phyloP scores from a whole-genome alignment of 2,113 vertebrate genomes.

The Noturus placidus region DNA sequence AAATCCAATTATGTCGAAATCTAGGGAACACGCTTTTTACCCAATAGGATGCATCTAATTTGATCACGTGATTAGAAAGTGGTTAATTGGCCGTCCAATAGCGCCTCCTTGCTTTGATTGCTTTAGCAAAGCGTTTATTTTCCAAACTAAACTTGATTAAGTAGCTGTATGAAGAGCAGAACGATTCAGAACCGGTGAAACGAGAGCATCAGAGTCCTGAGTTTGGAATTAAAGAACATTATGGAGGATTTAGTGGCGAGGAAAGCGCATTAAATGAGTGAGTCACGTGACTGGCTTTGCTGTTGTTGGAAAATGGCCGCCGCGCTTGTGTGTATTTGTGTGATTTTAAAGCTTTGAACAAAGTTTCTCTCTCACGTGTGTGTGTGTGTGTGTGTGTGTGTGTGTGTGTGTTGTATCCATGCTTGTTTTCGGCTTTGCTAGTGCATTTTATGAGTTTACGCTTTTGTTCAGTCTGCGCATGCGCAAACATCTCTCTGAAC shows the following conservation, averaged over 20 bases:
- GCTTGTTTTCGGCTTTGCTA: neutral
- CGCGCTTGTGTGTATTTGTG: neutral
- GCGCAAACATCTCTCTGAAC: neutral
- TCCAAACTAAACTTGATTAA: neutral
- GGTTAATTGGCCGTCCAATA: neutral
- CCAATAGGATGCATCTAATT: neutral
- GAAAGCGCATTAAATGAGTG: neutral
- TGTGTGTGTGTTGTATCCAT: neutral
- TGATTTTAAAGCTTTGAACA: neutral
- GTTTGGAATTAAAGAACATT: neutral
- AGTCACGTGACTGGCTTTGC: neutral
- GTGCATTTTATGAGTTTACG: neutral
- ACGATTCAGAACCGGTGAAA: neutral
- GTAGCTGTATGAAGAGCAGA: neutral
- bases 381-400: neutral
- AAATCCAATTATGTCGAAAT: neutral
- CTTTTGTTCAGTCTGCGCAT: neutral
- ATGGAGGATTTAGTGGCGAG: neutral
- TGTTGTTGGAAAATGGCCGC: neutral
- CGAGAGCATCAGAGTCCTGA: neutral
- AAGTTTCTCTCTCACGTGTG: neutral
- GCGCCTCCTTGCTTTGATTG: neutral
- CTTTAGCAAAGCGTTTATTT: neutral
- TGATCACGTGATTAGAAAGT: neutral
- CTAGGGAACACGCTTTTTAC: neutral